These are phyloP conservation scores for Oryzias dopingdopingensis DNA, from an alignment of 2,797 vertebrate genomes.

Conservation along the genomic window DNA sequence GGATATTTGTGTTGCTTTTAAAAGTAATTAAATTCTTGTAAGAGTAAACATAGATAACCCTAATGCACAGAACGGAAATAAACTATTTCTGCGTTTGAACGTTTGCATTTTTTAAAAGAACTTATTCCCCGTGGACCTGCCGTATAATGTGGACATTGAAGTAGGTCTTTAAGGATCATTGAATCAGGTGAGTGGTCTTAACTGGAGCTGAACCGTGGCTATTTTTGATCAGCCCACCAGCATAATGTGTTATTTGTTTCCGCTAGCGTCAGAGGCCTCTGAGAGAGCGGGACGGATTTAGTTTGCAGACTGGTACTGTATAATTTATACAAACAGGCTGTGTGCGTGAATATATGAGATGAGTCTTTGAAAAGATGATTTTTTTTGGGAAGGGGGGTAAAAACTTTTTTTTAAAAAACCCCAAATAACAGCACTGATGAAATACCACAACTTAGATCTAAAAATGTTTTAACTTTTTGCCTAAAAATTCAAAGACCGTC, in stretches of 20 bases:
- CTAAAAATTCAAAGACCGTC: too few relatives aligned
- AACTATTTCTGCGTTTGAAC: background rate
- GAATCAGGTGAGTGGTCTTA: conserved; percentile 71
- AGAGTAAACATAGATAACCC: background rate
- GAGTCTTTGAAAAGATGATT: too few relatives aligned
- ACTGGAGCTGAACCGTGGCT: conserved; percentile 49
- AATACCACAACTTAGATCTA: too few relatives aligned
- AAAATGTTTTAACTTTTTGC: too few relatives aligned
- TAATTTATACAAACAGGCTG: conserved; percentile 10
- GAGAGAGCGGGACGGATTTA: background rate
- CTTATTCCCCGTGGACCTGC: conserved; percentile 31
- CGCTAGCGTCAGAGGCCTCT: conserved; percentile 30
- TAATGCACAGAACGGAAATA: background rate
- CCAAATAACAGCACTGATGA: too few relatives aligned
- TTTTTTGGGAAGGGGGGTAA: too few relatives aligned
- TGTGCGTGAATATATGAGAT: conserved; percentile 26
- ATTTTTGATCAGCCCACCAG: conserved; percentile 51
- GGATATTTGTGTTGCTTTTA: conserved; percentile 7
- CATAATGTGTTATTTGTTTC: conserved; percentile 70
- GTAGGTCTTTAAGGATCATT: conserved; percentile 41
- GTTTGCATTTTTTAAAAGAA: conserved; percentile 12
- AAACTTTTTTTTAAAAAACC: too few relatives aligned
- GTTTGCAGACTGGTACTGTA: background rate
- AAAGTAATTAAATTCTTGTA: conserved; percentile 4
- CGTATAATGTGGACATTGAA: conserved; percentile 47